Base-by-base conservation (phyloP, 2,888 invertebrate genomes). In the Drosophila quinaria region DNA sequence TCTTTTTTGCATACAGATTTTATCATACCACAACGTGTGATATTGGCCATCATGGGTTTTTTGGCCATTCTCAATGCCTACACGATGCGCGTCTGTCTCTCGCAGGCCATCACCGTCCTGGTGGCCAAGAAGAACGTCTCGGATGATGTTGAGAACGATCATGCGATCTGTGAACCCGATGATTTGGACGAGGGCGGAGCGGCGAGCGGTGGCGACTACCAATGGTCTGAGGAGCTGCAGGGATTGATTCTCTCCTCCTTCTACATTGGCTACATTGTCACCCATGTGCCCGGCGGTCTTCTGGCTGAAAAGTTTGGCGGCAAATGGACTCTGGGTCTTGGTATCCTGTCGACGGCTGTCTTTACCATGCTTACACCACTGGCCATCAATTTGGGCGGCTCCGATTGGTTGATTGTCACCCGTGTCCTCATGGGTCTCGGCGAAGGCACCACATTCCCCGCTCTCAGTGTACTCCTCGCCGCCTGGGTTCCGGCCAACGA, bases 391-490 rank as follows among this genome's bases (percentile, higher is more conserved):
- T 62, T 92, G 1, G 93, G 96, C 0, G 96, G 94, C 13, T 94
- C 96, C 8, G 94, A 94, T 1, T 95, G 95, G 22, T 93, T 98
- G n/a, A 95, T 97, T 44, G 93, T 94, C 13, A 91, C 97, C 11
- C 94, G 97, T 70, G 94, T 97, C 0, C 87, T 97, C 4, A 97
- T 97, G 94, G 97, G 97, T 42, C 93, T 97, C 3, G 97, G 97
- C 69, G 97, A 97, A 94, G 97, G 97, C 29, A 96, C 96, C 4
- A 97, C 97, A 0, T 97, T 96, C 90, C 97, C 96, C 2, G 97
- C 98, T 0, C 93, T 98, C 80, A 97, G 96, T 90, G 95, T 96
- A 0, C 93, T 97, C 91, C 92, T 97, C 6, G 96, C 97, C 0
- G 94, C 96, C 82, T 97, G 97, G 97, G 96, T 96, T 0, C 97